Conservation (phyloP, 2,888 invertebrate species). For the Rutpela maculata region DNA sequence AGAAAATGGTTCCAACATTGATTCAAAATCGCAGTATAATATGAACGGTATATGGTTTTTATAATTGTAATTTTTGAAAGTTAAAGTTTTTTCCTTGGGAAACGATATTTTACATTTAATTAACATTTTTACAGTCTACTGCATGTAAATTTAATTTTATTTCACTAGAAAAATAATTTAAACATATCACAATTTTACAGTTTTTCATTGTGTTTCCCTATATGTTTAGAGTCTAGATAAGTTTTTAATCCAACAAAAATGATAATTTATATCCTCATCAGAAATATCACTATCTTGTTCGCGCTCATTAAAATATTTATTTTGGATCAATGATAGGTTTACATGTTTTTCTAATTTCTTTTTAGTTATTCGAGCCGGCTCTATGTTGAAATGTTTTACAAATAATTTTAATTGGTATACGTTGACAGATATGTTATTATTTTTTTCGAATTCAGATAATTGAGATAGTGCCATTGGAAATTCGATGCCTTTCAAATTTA, state of each 20-base stretch:
- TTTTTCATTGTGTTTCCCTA: background rate
- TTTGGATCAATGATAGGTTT: too few species aligned
- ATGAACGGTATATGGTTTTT: background rate
- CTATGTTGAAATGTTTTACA: too few species aligned
- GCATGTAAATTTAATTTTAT: background rate
- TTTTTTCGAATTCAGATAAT: too few species aligned
- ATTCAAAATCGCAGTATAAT: background rate
- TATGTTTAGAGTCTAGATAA: background rate
- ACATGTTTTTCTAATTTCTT: too few species aligned
- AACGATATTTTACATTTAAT: slow-evolving; percentile 9
- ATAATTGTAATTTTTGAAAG: slow-evolving; percentile 1
- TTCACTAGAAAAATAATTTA: background rate
- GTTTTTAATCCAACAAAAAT: background rate
- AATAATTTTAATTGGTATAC: too few species aligned
- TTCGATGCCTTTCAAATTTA: too few species aligned
- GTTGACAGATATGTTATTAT: too few species aligned
- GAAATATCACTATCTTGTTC: too few species aligned
- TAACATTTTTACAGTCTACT: background rate
- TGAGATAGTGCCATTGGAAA: too few species aligned
- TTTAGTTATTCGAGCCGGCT: too few species aligned
- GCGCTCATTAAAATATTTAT: too few species aligned
- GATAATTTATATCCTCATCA: background rate
- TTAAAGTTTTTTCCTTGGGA: background rate
- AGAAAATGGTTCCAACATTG: too few species aligned
- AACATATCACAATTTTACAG: background rate